Evolutionary conservation across 2,888 invertebrate species (phyloP).

Genomic region (Sinohyriopsis cumingii): DNA sequence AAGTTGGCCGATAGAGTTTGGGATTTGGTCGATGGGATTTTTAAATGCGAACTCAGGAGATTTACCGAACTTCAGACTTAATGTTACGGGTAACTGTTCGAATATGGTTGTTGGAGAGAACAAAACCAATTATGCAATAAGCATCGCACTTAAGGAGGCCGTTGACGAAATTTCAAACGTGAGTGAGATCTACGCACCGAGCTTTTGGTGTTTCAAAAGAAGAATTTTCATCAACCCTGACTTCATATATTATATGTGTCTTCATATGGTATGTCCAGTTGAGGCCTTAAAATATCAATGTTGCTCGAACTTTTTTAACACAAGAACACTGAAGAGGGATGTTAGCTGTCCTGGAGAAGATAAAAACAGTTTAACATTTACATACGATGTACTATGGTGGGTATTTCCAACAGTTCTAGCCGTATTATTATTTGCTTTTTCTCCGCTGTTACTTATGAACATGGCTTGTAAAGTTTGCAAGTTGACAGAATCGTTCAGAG

Average conservation of each 20-base stretch:
- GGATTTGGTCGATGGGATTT: constrained; percentile 38
- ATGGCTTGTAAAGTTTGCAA: constrained; percentile 1
- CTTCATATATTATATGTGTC: constrained; percentile 26
- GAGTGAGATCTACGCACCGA: constrained; percentile 27
- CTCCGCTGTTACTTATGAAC: constrained; percentile 22
- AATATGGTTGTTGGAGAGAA: constrained; percentile 25
- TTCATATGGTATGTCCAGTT: constrained; percentile 35
- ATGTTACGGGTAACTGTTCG: constrained; percentile 23
- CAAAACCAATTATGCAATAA: constrained; percentile 19
- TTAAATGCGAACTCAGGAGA: constrained; percentile 11
- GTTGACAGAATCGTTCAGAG: too few species aligned
- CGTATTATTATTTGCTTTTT: constrained; percentile 24
- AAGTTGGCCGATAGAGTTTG: constrained; percentile 37
- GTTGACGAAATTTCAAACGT: constrained; percentile 6
- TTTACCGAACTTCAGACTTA: constrained; percentile 7
- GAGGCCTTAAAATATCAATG: constrained; percentile 31
- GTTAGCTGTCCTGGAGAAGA: constrained; percentile 10
- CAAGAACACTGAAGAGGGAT: not conserved
- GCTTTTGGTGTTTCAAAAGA: constrained; percentile 36
- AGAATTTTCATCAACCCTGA: constrained; percentile 24
- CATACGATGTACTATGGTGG: constrained; percentile 33
- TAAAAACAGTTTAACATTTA: not conserved
- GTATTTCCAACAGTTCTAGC: constrained; percentile 27
- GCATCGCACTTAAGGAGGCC: constrained; percentile 12
- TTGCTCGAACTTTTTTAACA: constrained; percentile 23